Evolutionary conservation across 2,113 vertebrate genomes (phyloP).

Genomic region (Lophochroa leadbeateri): DNA sequence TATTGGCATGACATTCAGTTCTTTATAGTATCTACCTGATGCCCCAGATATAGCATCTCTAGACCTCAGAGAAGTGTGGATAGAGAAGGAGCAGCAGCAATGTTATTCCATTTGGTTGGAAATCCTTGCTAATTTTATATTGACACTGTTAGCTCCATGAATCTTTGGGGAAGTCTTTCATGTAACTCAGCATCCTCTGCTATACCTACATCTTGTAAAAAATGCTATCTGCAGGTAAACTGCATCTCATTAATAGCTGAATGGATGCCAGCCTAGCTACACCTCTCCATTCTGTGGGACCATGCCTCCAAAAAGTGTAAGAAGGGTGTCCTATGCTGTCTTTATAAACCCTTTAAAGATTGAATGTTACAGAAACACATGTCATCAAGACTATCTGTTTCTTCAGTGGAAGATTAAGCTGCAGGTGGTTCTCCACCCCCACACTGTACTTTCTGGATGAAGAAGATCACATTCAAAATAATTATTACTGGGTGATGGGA

Average conservation of each 20-base stretch:
- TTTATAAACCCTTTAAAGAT: neutral
- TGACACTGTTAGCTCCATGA: neutral
- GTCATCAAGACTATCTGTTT: neutral
- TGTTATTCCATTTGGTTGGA: neutral
- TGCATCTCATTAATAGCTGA: neutral
- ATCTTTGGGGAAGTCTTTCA: neutral
- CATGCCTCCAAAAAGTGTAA: accelerated
- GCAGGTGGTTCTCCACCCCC: neutral
- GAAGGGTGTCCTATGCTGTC: neutral
- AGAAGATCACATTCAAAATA: neutral
- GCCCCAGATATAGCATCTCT: neutral
- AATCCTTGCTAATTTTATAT: neutral
- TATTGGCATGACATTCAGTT: neutral
- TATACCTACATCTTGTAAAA: neutral
- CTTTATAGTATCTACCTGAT: neutral
- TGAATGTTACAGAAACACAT: neutral
- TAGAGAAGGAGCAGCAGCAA: neutral
- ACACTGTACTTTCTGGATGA: neutral
- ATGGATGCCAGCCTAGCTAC: neutral
- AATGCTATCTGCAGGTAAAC: neutral
- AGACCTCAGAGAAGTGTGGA: neutral
- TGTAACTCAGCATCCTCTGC: neutral
- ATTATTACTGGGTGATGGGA: neutral
- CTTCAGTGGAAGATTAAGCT: neutral
- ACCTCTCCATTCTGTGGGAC: neutral